These are phyloP conservation scores for Melieria crassipennis DNA, from an alignment of 2,888 invertebrate genomes.

Conservation along the genomic window DNA sequence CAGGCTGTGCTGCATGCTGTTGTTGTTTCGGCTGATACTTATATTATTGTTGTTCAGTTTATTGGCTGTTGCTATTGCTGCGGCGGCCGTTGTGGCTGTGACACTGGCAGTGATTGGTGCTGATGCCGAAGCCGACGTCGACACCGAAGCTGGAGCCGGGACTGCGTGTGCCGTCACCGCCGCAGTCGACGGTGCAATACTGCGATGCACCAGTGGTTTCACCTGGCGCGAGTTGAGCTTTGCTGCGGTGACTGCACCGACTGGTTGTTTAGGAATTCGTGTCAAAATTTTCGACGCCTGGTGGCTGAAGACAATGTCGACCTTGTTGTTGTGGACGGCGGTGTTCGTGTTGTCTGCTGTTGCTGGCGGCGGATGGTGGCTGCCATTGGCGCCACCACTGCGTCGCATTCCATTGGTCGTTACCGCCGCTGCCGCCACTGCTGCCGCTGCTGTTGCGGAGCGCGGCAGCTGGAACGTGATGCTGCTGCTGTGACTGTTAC, in stretches of 20 bases:
- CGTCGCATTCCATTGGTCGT: constrained; percentile 57
- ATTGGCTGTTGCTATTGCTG: background rate
- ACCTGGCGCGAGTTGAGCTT: constrained; percentile 33
- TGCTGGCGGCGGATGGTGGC: constrained; percentile 37
- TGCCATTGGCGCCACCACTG: constrained; percentile 38
- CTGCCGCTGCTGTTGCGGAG: constrained; percentile 31
- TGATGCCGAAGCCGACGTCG: constrained; percentile 39
- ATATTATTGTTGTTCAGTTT: constrained; percentile 15
- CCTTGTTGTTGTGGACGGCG: constrained; percentile 43
- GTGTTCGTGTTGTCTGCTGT: constrained; percentile 40
- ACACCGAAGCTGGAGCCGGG: constrained; percentile 15
- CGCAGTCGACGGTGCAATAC: constrained; percentile 29
- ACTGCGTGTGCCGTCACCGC: constrained; percentile 16
- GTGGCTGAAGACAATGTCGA: constrained; percentile 42
- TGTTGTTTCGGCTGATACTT: constrained; percentile 41
- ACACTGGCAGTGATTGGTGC: constrained; percentile 44
- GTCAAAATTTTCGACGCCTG: constrained; percentile 17
- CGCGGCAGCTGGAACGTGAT: background rate
- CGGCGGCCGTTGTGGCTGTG: constrained; percentile 34
- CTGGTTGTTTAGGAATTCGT: constrained; percentile 31
- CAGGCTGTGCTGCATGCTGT: constrained; percentile 44
- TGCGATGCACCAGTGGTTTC: constrained; percentile 44
- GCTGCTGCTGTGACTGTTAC: constrained; percentile 13
- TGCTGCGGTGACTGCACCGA: constrained; percentile 22
- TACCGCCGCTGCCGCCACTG: constrained; percentile 30